Evolutionary conservation across 1,140 invertebrate genomes (phyloP).

Genomic region (Oreohelix idahoensis): DNA sequence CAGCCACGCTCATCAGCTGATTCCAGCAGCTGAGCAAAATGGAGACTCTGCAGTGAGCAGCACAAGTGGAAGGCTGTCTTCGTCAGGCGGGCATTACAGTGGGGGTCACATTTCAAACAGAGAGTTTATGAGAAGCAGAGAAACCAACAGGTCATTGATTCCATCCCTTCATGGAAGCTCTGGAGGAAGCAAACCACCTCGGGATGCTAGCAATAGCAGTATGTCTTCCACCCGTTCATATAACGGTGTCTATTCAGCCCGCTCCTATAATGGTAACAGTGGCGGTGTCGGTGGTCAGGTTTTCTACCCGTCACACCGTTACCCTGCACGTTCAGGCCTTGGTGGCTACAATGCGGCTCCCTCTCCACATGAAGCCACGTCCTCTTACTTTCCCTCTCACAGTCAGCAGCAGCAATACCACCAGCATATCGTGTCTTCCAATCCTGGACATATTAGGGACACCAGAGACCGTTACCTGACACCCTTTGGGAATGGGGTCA

Average conservation of each 20-base stretch:
- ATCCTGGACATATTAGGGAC: not conserved
- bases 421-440: not conserved
- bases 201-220: constrained; percentile 62
- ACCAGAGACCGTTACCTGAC: constrained; percentile 1
- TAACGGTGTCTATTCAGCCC: constrained; percentile 7
- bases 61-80: constrained; percentile 43
- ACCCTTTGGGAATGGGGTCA: not conserved
- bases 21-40: not conserved
- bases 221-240: constrained; percentile 53
- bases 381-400: not conserved
- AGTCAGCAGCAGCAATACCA: constrained; percentile 17
- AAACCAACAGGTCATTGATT: constrained; percentile 13
- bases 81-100: constrained; percentile 31
- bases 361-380: not conserved
- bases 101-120: constrained; percentile 24
- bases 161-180: constrained; percentile 26
- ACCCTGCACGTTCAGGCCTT: not conserved
- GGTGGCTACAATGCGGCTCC: not conserved
- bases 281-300: not conserved
- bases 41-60: constrained; percentile 1
- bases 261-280: constrained; percentile 44
- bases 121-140: constrained; percentile 37
- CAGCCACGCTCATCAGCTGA: not conserved
- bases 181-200: constrained; percentile 32
- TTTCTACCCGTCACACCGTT: not conserved